A percentile compares a stretch with the other conserved stretches of the same genome.
These are phyloP conservation scores for Dryobotodes eremita DNA, from an alignment of 2,888 invertebrate genomes.

Conservation along the genomic window DNA sequence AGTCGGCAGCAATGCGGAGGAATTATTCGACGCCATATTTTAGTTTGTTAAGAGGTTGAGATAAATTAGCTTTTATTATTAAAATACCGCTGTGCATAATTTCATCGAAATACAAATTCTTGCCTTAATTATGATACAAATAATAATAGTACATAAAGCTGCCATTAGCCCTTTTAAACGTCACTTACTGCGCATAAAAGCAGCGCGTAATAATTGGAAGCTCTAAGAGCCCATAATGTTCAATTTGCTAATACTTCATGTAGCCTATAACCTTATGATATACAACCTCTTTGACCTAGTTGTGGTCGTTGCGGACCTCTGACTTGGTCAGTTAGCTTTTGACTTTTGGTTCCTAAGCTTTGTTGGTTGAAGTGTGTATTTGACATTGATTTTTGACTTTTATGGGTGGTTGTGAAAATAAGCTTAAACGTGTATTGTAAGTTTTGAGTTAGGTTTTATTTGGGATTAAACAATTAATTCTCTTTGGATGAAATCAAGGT, in stretches of 20 bases:
- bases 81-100: background rate
- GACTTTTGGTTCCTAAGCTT: constrained; percentile 14
- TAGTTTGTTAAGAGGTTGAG: background rate
- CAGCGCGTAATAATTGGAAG: constrained; percentile 26
- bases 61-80: background rate
- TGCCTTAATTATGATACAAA: background rate
- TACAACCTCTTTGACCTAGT: constrained; percentile 39
- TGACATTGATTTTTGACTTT: constrained; percentile 25
- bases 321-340: constrained; percentile 43
- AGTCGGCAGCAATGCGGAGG: background rate
- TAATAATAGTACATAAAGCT: constrained; percentile 2
- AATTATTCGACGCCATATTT: background rate
- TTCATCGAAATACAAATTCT: background rate
- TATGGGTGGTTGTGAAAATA: constrained; percentile 40
- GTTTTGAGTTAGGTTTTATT: background rate
- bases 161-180: constrained; percentile 3
- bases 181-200: constrained; percentile 17
- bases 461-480: background rate
- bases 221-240: constrained; percentile 37
- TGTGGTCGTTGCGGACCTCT: background rate
- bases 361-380: constrained; percentile 27
- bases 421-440: constrained; percentile 2
- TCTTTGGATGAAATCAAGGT: background rate
- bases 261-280: constrained; percentile 26
- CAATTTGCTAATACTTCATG: constrained; percentile 47